A percentile compares a stretch with the other conserved stretches of the same genome.
phyloP scores from a whole-genome alignment of 2,113 vertebrate species.

The Stomatorhinus ivindoensis region DNA sequence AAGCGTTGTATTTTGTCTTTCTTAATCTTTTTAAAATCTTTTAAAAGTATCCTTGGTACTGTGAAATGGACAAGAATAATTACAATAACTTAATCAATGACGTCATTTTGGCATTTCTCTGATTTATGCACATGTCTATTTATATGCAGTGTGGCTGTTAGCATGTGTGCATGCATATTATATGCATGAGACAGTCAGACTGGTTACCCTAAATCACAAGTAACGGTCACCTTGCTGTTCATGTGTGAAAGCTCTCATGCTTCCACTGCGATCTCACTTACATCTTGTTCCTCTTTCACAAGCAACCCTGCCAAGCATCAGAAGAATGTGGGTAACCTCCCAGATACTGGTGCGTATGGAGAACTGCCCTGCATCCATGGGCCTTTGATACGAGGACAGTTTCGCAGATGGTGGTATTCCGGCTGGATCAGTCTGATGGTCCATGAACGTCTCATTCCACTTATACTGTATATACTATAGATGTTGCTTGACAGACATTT shows the following conservation, averaged over 20 bases:
- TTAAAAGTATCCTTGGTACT: neutral
- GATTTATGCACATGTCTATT: neutral
- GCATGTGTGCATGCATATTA: neutral
- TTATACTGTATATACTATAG: too few species aligned
- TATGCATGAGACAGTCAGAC: neutral
- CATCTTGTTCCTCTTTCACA: neutral
- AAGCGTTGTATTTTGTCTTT: neutral
- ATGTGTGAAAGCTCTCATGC: neutral
- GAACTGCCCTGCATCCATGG: neutral
- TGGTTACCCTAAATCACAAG: neutral
- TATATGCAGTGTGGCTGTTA: neutral
- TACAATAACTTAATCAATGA: neutral
- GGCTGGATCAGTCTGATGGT: neutral
- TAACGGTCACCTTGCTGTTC: neutral
- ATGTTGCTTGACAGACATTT: neutral
- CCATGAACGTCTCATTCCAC: neutral
- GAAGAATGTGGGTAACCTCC: neutral
- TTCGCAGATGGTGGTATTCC: neutral
- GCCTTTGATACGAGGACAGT: neutral
- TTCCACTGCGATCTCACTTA: neutral
- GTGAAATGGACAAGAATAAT: neutral
- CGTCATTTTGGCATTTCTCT: neutral
- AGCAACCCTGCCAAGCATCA: neutral
- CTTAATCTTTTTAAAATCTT: neutral
- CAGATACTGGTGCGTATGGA: neutral